Conservation (phyloP, 2,797 vertebrate genomes). For the Rhinogobio ventralis region DNA sequence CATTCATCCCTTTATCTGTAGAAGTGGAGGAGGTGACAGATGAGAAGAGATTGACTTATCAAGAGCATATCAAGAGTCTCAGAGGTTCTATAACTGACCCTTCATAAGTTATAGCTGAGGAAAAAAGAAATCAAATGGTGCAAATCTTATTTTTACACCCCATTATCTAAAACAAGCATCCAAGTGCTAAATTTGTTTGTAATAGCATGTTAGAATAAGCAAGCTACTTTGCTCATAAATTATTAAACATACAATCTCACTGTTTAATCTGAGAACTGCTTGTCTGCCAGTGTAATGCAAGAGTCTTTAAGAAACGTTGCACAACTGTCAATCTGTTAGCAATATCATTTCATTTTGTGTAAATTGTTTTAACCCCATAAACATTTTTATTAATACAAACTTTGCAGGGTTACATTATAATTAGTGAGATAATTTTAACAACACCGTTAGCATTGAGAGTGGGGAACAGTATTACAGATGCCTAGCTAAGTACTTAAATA, state of each 20-base stretch:
- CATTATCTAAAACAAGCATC: conserved; percentile 25
- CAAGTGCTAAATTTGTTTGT: conserved; percentile 66
- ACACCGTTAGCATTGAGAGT: neutral
- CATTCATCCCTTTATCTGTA: conserved; percentile 42
- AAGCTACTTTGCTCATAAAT: conserved; percentile 72
- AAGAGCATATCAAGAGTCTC: conserved; percentile 44
- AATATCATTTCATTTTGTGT: neutral
- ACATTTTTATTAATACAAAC: neutral
- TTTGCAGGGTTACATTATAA: neutral
- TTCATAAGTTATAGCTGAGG: conserved; percentile 26
- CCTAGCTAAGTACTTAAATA: neutral
- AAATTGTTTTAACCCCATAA: neutral
- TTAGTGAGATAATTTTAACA: neutral
- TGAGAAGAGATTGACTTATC: conserved; percentile 32
- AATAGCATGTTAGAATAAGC: conserved; percentile 66
- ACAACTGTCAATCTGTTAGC: conserved; percentile 19
- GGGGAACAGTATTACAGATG: neutral
- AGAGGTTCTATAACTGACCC: neutral
- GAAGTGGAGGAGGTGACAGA: conserved; percentile 34
- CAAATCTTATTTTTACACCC: neutral
- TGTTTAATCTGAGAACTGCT: conserved; percentile 60
- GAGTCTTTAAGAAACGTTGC: conserved; percentile 45
- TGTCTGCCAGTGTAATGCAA: conserved; percentile 52
- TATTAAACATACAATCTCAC: conserved; percentile 67
- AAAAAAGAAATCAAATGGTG: conserved; percentile 10